Evolutionary conservation across 2,113 vertebrate species (phyloP), one percentile per base, ranked within the genome.

Genomic region (Phyllopteryx taeniolatus): DNA sequence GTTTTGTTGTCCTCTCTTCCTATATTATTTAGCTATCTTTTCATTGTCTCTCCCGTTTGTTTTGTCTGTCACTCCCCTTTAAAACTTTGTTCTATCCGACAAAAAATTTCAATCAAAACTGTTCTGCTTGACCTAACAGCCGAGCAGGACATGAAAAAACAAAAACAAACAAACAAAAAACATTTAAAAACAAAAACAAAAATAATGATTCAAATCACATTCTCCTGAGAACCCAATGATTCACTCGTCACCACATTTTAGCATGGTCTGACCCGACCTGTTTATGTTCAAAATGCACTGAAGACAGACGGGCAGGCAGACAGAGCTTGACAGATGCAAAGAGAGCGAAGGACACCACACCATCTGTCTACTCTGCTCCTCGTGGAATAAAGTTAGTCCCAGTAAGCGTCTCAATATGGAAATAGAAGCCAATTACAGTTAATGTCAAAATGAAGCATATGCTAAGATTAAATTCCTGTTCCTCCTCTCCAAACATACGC

Each of bases 371-470:
- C 49, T 71, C 74, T 33, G 69, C 82, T 79, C 75, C 73, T 70
- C 51, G 82, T 68, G 51, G 76, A 77, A 70, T 43, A 78, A 77
- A 61, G 73, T 81, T 79, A 79, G 76, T 84, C 74, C 80, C 73
- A 71, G 69, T 77, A 79, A 83, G 76, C 81, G 79, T 79, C 74
- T 88, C 71, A 72, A 78, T 65, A 66, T 51, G 53, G 72, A 78
- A 17, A 67, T 72, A 72, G 51, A 63, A 85, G 70, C 59, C 77
- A 87, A 84, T 85, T 82, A 86, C 72, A 75, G 73, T 85, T 81
- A 81, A 88, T 80, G 81, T 71, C 71, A 85, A 84, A 83, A 86
- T 62, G 57, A 85, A 74, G 76, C 79, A 77, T 62, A 59, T 69
- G 74, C 73, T 76, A 53, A 56, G 53, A 75, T 75, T 68, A 67